These are phyloP conservation scores for Papilio aristodemus DNA, from an alignment of 1,140 invertebrate genomes.

Conservation along the genomic window DNA sequence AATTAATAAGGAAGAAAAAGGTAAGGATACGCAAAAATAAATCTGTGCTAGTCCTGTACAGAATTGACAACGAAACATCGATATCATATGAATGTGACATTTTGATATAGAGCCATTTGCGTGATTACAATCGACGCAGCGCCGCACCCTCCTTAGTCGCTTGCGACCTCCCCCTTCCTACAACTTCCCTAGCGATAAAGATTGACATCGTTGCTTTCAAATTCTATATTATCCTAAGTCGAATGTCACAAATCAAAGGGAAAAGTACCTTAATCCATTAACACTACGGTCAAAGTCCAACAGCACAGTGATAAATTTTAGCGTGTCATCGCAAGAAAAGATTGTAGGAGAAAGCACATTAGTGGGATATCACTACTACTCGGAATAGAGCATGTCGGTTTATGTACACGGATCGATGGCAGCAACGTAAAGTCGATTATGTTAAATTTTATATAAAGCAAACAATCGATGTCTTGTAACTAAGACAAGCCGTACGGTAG, in stretches of 20 bases:
- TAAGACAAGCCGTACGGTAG: slow-evolving; percentile 24
- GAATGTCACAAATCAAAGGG: slow-evolving; percentile 43
- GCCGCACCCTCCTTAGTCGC: slow-evolving; percentile 66
- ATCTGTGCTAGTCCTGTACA: slow-evolving; percentile 41
- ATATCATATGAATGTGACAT: slow-evolving; percentile 76
- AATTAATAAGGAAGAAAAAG: background rate
- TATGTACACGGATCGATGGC: slow-evolving; percentile 59
- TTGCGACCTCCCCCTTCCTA: slow-evolving; percentile 62
- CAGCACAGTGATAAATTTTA: slow-evolving; percentile 49
- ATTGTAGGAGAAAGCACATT: slow-evolving; percentile 78
- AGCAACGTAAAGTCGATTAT: slow-evolving; percentile 67
- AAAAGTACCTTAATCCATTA: slow-evolving; percentile 50
- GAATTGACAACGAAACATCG: slow-evolving; percentile 73
- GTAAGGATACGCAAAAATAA: slow-evolving; percentile 11
- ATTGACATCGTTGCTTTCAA: slow-evolving; percentile 75
- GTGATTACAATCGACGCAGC: slow-evolving; percentile 78
- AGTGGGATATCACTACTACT: slow-evolving; percentile 74
- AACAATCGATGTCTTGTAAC: slow-evolving; percentile 61
- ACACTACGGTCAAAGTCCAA: slow-evolving; percentile 49
- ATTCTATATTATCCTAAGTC: slow-evolving; percentile 74
- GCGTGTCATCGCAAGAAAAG: slow-evolving; percentile 77
- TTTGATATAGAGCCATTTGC: slow-evolving; percentile 79
- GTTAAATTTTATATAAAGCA: slow-evolving; percentile 72
- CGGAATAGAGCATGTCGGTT: slow-evolving; percentile 73
- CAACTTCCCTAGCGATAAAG: slow-evolving; percentile 77